Evolutionary conservation across 2,888 invertebrate genomes (phyloP).

Genomic region (Pseudococcus viburni): DNA sequence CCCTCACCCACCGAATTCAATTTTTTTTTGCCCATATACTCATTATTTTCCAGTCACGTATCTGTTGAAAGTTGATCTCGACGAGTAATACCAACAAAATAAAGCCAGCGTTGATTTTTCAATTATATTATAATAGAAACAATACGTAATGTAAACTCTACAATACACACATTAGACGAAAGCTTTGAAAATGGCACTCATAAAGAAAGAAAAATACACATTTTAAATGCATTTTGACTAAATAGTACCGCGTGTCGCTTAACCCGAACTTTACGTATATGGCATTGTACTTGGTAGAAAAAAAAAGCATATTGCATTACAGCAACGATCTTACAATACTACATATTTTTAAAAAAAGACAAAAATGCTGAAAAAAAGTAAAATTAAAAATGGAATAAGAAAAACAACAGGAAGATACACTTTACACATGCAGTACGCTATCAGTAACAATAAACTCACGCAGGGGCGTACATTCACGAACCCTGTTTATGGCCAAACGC

Average conservation of each 20-base stretch:
- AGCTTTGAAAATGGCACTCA: slow-evolving; percentile 63
- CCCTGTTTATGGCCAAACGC: slow-evolving; percentile 40
- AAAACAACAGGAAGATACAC: slow-evolving; percentile 52
- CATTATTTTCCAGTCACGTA: no score
- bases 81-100: not conserved
- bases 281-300: slow-evolving; percentile 51
- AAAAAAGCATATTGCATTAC: slow-evolving; percentile 25
- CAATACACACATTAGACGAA: slow-evolving; percentile 63
- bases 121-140: slow-evolving; percentile 63
- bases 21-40: no score
- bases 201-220: slow-evolving; percentile 44
- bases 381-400: slow-evolving; percentile 42
- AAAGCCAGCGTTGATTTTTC: not conserved
- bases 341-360: slow-evolving; percentile 7
- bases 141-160: slow-evolving; percentile 62
- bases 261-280: slow-evolving; percentile 50
- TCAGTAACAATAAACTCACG: slow-evolving; percentile 38
- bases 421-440: slow-evolving; percentile 19
- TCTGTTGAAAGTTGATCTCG: no score
- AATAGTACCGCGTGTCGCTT: slow-evolving; percentile 24
- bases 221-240: slow-evolving; percentile 61
- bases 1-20: no score
- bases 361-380: slow-evolving; percentile 32
- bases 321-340: slow-evolving; percentile 50
- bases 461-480: slow-evolving; percentile 36